Base-by-base conservation (phyloP, 2,113 vertebrate genomes). In the Hippoglossus stenolepis region DNA sequence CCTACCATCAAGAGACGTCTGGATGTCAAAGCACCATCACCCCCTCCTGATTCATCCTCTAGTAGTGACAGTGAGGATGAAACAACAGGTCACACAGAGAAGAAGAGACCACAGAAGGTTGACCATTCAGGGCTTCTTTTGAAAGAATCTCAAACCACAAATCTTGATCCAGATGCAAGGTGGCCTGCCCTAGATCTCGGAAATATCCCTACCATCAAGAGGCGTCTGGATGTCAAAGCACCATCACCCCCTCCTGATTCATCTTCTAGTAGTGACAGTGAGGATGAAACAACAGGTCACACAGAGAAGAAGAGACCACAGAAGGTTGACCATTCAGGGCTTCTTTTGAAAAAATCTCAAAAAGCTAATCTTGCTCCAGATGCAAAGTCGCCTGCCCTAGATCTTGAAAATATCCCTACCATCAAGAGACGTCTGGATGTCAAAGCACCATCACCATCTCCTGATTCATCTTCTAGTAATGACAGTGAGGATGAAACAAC, bases 371-470 rank as follows among this genome's bases (percentile, higher is more conserved):
- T 3, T 28, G 28, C 2, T 28, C 28, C 28, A 28, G 28, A 28
- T 28, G 28, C 26, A 54, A 4, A 2, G 4, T 68, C 47, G 64
- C 49, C 77, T 38, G 5, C 5, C 0, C 0, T 76, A 43, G 53
- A 82, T 28, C 68, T 88, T 23, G 20, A 11, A 2, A 7, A 40
- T 21, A 26, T 8, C 13, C 23, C 31, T 4, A 35, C 4, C 2
- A 23, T 82, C 10, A 88, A 86, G 38, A 75, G 56, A 7, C 59
- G 54, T 60, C 11, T 80, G 0, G 80, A 89, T 35, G 24, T 86
- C 1, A 83, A 86, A 83, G 71, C 35, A 53, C 15, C 17, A 63
- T 61, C 71, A 43, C 10, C 43, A 3, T 1, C 0, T 2, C 23
- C 61, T 21, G 51, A 79, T 54, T 70, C 66, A n/a, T 83, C 66